Evolutionary conservation across 2,888 invertebrate species (phyloP), one percentile per base, ranked within the genome.

Genomic region (Parapristionchus giblindavisi): DNA sequence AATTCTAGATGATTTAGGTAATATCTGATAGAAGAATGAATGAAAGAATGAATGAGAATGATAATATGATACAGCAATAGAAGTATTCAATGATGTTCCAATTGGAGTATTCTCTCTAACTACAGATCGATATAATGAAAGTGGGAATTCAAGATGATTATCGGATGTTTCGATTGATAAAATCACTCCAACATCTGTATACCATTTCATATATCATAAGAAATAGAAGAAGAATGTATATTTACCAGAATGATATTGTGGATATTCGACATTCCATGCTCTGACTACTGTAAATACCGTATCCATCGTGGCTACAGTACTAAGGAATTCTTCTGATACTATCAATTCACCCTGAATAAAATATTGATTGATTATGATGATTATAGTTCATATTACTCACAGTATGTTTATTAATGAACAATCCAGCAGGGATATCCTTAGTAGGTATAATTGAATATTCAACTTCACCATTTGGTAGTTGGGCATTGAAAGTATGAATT

Each of bases 261-360:
- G 78, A 52, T 77, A 79, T 14, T 81, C 77, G 8, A 75, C 32
- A 72, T 87, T 87, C 17, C 76, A 76, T 0, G 87, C 87, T 17
- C 87, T 77, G 14, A 87, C 78, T 0, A 87, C 87, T 11, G 86
- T 77, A 68, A 87, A 87, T 14, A 77, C 70, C 0, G 83, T 81
- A 6, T 79, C 78, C 0, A 38, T 14, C 8, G 70, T 65, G 17
- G 27, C 38, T 11, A 51, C 32, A 5, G 36, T 63, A 27, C 38
- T 51, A 6, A n/a, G 27, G 24, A 81, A 32, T 40, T 77, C 76
- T 66, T 80, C 80, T 43, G 77, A 76, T 14, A 82, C 66, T 14
- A 78, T 78, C 43, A 81, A 68, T 70, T 83, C 74, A 24, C 82
- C 81, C 78, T 78, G 40, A 65, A 61, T 27, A 27, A 36, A 36